These are phyloP conservation scores for Zaprionus nigranus DNA, from an alignment of 1,140 invertebrate species.

Conservation along the genomic window DNA sequence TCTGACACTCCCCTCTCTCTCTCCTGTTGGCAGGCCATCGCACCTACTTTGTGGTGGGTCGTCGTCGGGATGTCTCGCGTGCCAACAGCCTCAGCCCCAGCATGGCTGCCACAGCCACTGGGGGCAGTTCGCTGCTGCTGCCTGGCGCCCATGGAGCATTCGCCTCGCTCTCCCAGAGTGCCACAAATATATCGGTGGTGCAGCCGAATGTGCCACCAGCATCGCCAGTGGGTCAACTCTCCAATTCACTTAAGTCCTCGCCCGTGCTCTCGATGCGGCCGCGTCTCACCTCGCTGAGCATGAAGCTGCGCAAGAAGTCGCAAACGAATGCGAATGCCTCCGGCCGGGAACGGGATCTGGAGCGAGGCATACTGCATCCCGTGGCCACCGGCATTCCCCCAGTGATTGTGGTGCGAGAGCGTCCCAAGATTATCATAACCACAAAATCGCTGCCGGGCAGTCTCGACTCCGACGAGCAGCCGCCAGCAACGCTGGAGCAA, in stretches of 20 bases:
- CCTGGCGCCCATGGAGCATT: slow-evolving; percentile 57
- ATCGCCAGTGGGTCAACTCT: slow-evolving; percentile 79
- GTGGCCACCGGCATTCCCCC: slow-evolving; percentile 62
- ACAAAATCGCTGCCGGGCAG: slow-evolving; percentile 91
- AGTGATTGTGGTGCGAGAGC: slow-evolving; percentile 74
- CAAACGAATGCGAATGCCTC: slow-evolving; percentile 53
- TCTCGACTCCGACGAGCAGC: slow-evolving; percentile 90
- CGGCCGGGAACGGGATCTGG: slow-evolving; percentile 52
- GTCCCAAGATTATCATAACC: slow-evolving; percentile 86
- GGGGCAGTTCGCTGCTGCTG: slow-evolving; percentile 75
- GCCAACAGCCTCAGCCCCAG: slow-evolving; percentile 80
- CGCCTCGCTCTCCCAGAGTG: slow-evolving; percentile 74
- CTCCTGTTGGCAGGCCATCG: slow-evolving; percentile 88
- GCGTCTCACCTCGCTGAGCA: slow-evolving; percentile 77
- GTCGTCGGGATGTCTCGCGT: slow-evolving; percentile 83
- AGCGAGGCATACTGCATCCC: slow-evolving; percentile 73
- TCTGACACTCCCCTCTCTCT: not conserved
- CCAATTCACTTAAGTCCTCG: slow-evolving; percentile 82
- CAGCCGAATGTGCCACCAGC: slow-evolving; percentile 81
- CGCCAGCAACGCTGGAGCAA: slow-evolving; percentile 58
- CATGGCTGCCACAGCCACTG: slow-evolving; percentile 71
- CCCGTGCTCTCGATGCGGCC: slow-evolving; percentile 82
- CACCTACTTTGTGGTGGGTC: slow-evolving; percentile 91
- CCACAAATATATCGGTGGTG: slow-evolving; percentile 79
- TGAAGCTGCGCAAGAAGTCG: slow-evolving; percentile 83